A percentile compares a stretch with the other conserved stretches of the same genome.
These are phyloP conservation scores for Ailuropoda melanoleuca DNA, from an alignment of 2,113 vertebrate species.

Conservation along the genomic window DNA sequence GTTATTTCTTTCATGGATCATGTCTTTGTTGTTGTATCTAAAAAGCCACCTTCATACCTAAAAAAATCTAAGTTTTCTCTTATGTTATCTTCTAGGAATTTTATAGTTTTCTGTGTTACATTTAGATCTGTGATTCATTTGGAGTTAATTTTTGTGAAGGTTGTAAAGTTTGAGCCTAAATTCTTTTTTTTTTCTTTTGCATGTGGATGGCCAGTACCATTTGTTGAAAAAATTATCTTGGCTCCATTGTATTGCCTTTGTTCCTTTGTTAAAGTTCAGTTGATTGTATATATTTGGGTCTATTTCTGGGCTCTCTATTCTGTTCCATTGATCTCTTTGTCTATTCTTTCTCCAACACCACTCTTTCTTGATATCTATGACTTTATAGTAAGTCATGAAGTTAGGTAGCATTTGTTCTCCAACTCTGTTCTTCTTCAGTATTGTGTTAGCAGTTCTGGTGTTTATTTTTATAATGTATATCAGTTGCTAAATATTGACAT, in stretches of 20 bases:
- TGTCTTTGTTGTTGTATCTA: not conserved
- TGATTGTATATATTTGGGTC: not conserved
- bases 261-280: not conserved
- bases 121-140: not conserved
- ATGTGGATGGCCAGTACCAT: not conserved
- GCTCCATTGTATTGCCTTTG: not conserved
- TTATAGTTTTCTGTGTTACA: not conserved
- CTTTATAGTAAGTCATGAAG: not conserved
- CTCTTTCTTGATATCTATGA: not conserved
- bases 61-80: not conserved
- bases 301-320: not conserved
- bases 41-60: not conserved
- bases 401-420: not conserved
- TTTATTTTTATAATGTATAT: slow-evolving; percentile 2
- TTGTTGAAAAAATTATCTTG: not conserved
- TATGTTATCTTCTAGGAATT: not conserved
- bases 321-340: not conserved
- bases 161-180: not conserved
- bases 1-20: not conserved
- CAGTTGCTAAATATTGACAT: slow-evolving; percentile 12
- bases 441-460: not conserved
- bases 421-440: not conserved
- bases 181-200: not conserved
- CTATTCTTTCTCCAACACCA: not conserved
- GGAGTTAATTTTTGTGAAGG: not conserved